Evolutionary conservation across 2,113 vertebrate species (phyloP).

Genomic region (Dicaeum eximium): DNA sequence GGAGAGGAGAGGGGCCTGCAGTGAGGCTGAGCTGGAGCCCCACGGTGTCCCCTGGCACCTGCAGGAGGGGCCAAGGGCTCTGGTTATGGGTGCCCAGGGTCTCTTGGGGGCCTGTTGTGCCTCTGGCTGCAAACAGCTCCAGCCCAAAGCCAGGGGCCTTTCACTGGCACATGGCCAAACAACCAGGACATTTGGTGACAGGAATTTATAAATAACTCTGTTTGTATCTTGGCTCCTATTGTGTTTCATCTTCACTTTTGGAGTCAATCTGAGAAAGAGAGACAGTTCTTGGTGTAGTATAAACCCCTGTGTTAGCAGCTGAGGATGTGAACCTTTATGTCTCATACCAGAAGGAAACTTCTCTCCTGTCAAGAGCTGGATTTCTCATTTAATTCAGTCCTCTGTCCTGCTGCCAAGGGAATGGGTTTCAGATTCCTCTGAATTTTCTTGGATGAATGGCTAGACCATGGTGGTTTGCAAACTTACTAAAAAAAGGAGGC

Average conservation of each 20-base stretch:
- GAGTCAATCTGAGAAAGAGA: background rate
- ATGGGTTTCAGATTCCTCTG: background rate
- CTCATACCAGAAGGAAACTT: background rate
- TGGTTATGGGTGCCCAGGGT: background rate
- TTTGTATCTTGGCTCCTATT: background rate
- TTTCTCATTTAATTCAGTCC: background rate
- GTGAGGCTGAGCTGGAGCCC: background rate
- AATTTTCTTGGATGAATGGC: background rate
- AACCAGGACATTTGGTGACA: background rate
- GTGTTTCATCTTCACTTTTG: background rate
- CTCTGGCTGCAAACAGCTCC: background rate
- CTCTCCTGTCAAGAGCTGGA: background rate
- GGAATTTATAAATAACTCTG: background rate
- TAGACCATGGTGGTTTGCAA: background rate
- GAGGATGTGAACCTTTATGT: background rate
- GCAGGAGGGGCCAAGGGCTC: background rate
- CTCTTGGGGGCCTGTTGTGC: background rate
- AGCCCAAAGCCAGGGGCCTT: background rate
- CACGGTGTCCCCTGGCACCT: background rate
- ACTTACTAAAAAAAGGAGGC: conserved; percentile 1
- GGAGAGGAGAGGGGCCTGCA: background rate
- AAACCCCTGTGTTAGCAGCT: background rate
- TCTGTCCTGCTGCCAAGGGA: background rate
- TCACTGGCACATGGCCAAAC: background rate
- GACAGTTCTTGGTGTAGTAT: background rate